phyloP scores from a whole-genome alignment of 2,113 vertebrate species.

The Lasiurus borealis region DNA sequence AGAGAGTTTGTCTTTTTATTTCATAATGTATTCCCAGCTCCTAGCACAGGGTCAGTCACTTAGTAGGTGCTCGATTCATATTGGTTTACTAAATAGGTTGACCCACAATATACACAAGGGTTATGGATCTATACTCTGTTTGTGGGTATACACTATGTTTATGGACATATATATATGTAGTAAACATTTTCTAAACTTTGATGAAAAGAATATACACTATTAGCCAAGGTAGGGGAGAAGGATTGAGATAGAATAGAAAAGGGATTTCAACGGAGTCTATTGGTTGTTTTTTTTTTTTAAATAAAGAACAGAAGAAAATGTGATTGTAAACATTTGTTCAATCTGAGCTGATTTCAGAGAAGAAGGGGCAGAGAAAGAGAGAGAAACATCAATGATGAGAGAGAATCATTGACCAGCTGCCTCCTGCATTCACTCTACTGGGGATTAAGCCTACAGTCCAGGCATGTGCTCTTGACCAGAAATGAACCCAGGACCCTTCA shows the following conservation, averaged over 20 bases:
- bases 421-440: no score
- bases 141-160: not conserved
- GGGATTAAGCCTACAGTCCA: no score
- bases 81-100: not conserved
- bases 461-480: no score
- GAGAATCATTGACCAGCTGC: no score
- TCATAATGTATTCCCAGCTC: not conserved
- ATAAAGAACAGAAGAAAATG: not conserved
- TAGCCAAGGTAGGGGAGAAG: not conserved
- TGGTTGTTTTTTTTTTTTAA: not conserved
- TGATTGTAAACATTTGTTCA: not conserved
- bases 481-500: no score
- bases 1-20: not conserved
- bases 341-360: not conserved
- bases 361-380: no score
- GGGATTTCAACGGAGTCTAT: not conserved
- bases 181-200: not conserved
- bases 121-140: not conserved
- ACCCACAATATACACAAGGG: not conserved
- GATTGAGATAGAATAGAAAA: not conserved
- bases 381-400: no score
- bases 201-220: not conserved
- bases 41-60: not conserved
- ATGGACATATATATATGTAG: not conserved
- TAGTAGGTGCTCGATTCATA: not conserved